Base-by-base conservation (phyloP, 2,797 vertebrate genomes). In the Myoxocephalus aenaeus region DNA sequence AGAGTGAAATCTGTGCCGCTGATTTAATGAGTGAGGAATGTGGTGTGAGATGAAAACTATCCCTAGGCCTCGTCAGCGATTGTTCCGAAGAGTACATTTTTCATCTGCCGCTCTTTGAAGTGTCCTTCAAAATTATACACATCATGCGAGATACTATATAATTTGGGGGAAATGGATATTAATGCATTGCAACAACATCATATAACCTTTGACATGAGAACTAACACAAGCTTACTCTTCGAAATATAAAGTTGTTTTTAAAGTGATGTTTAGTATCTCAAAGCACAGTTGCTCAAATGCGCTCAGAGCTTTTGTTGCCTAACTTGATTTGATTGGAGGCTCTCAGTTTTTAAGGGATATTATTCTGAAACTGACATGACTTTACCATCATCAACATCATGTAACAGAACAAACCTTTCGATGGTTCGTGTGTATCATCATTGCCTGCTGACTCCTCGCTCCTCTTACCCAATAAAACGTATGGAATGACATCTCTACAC, bases 1-100 rank as follows among this genome's bases (percentile, higher is more conserved):
- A 65, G 27, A 58, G 25, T 70, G 38, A 61, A 76, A 48, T 34
- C 4, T 53, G 38, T 57, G 48, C 65, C 1, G 48, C 59, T 74
- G 73, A 79, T 76, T 83, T 56, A 76, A 81, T 79, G 65, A 79
- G 69, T 5, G 50, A 67, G 54, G 73, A 82, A 77, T 80, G 73
- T 17, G 65, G 50, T 50, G 63, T 56, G 65, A 62, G 50, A 34
- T 77, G 63, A 62, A 79, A 81, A 75, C 4, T 17, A 71, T 44
- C 61, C 48, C 70, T 12, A 70, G 57, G 70, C 36, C 13, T 57
- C 13, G 0, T 10, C 72, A 50, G 50, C 50, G 18, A 73, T 64
- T 74, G 50, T 71, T 61, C 48, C 20, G 59, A 7, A 64, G 1
- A 20, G 36, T 48, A 48, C 57, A 67, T 79, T 56, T 59, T 70